Percentiles rank a stretch among this genome's conserved stretches.
Evolutionary conservation across 2,888 invertebrate species (phyloP).

Genomic region (Drosophila emarginata): DNA sequence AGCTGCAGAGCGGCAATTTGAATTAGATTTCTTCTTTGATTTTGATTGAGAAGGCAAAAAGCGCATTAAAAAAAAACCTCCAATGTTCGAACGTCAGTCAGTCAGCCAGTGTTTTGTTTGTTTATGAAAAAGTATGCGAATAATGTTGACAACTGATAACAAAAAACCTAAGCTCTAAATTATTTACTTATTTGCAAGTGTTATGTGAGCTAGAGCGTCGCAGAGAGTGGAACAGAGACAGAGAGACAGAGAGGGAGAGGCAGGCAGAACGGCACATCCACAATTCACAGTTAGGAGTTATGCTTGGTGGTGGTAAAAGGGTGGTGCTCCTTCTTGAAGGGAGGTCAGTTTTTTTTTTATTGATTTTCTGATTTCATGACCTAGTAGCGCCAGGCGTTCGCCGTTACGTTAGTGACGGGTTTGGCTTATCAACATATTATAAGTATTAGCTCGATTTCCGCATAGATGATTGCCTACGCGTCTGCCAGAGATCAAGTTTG

Average conservation of each 20-base stretch:
- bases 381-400: neutral
- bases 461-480: conserved; percentile 1
- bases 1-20: conserved; percentile 40
- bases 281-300: neutral
- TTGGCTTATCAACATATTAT: conserved; percentile 5
- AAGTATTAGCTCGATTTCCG: conserved; percentile 1
- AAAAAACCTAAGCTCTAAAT: conserved; percentile 6
- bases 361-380: conserved; percentile 8
- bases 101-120: conserved; percentile 49
- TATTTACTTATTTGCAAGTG: conserved; percentile 3
- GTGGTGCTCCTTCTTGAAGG: neutral
- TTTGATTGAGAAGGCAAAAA: conserved; percentile 30
- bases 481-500: neutral
- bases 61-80: conserved; percentile 24
- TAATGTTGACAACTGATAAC: conserved; percentile 66
- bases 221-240: neutral
- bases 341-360: conserved; percentile 11
- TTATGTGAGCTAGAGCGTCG: conserved; percentile 51
- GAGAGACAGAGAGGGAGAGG: neutral
- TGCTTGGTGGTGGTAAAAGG: neutral
- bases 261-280: too few species aligned
- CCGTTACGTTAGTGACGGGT: neutral
- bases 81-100: conserved; percentile 35
- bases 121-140: conserved; percentile 70
- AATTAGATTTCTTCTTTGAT: conserved; percentile 49